A percentile compares a stretch with the other conserved stretches of the same genome.
Evolutionary conservation across 2,113 vertebrate genomes (phyloP).

Genomic region (Atrichornis clamosus): DNA sequence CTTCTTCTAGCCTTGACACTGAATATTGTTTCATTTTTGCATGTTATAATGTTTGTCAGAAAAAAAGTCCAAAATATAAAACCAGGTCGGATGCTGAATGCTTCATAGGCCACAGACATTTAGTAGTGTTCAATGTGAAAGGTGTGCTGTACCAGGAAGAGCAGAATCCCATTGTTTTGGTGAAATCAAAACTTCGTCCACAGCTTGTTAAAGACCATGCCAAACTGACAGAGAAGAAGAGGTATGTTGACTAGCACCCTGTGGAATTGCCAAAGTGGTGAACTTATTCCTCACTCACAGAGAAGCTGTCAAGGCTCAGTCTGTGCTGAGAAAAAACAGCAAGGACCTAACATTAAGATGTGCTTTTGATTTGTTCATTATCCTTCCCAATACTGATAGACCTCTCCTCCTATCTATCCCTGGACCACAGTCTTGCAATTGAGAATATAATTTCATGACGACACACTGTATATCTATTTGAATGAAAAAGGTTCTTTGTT

Average conservation of each 20-base stretch:
- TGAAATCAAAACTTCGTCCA: background rate
- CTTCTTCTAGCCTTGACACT: background rate
- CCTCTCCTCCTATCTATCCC: background rate
- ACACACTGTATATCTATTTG: background rate
- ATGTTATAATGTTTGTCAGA: background rate
- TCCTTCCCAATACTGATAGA: background rate
- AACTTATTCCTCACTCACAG: background rate
- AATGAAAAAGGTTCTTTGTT: background rate
- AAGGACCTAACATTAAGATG: background rate
- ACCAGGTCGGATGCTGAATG: background rate
- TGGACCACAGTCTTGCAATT: background rate
- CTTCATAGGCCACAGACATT: background rate
- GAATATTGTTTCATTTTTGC: background rate
- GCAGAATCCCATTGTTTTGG: background rate
- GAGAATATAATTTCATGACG: background rate
- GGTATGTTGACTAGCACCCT: rapidly evolving
- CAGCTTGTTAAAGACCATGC: background rate
- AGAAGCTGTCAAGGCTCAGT: background rate
- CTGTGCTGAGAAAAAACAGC: rapidly evolving
- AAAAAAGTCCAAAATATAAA: background rate
- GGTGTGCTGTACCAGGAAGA: background rate
- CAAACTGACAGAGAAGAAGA: background rate
- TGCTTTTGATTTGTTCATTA: background rate
- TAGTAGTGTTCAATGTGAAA: background rate
- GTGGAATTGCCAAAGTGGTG: background rate